phyloP scores from a whole-genome alignment of 2,888 invertebrate species.

The Dromius quadrimaculatus region DNA sequence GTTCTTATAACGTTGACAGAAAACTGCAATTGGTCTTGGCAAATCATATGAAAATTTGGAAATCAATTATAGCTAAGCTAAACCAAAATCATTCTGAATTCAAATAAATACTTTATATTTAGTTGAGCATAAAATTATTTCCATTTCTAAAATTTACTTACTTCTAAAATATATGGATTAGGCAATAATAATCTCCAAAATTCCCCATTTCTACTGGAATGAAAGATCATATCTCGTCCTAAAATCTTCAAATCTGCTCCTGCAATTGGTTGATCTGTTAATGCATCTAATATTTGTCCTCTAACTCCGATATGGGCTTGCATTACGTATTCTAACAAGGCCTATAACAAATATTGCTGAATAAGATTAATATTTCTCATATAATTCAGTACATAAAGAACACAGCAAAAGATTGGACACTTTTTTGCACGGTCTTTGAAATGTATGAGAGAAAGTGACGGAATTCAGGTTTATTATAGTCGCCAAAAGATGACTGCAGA shows the following conservation, averaged over 20 bases:
- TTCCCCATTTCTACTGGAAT: conserved; percentile 71
- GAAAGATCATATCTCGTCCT: conserved; percentile 71
- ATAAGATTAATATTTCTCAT: not conserved
- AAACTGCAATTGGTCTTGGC: too few relatives aligned
- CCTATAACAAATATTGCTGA: conserved; percentile 61
- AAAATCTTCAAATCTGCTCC: conserved; percentile 69
- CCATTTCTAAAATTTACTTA: conserved; percentile 55
- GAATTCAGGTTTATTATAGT: too few relatives aligned
- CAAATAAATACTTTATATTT: not conserved
- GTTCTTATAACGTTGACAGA: too few relatives aligned
- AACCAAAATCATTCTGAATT: too few relatives aligned
- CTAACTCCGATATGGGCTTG: conserved; percentile 73
- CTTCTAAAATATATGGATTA: conserved; percentile 71
- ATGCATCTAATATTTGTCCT: conserved; percentile 70
- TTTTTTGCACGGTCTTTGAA: too few relatives aligned
- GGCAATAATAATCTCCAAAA: conserved; percentile 76
- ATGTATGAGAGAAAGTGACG: too few relatives aligned
- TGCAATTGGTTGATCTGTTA: conserved; percentile 66
- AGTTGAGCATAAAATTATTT: not conserved
- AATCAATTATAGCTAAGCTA: too few relatives aligned
- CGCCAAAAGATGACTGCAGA: too few relatives aligned
- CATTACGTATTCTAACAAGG: conserved; percentile 69
- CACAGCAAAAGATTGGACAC: not conserved
- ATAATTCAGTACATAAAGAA: not conserved
- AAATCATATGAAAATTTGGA: too few relatives aligned